Conservation (phyloP, 2,888 invertebrate genomes). For the Drosophila siamana region DNA sequence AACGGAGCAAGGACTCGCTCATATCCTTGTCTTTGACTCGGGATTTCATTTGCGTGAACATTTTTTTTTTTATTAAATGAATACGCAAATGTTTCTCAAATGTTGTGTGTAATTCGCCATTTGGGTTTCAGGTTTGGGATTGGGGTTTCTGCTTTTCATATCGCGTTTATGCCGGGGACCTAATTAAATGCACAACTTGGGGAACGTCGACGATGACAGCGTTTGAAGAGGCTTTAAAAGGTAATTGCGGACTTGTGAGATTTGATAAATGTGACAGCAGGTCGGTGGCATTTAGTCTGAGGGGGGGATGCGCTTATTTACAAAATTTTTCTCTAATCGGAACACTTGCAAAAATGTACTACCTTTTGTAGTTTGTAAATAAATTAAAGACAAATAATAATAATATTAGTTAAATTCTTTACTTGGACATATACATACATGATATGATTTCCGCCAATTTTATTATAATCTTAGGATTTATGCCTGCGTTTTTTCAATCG, state of each 20-base stretch:
- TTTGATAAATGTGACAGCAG: slow-evolving; percentile 11
- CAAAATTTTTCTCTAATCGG: not conserved
- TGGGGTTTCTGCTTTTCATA: slow-evolving; percentile 29
- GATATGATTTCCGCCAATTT: no score
- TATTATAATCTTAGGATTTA: no score
- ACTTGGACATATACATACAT: no score
- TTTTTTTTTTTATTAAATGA: slow-evolving; percentile 27
- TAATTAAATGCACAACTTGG: slow-evolving; percentile 66
- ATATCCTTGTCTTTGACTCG: slow-evolving; percentile 44
- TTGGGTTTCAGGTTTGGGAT: slow-evolving; percentile 50
- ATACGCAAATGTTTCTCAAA: slow-evolving; percentile 59
- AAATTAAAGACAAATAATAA: not conserved
- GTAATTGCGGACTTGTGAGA: slow-evolving; percentile 50
- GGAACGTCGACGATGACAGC: slow-evolving; percentile 32
- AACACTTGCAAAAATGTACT: no score
- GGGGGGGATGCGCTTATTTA: not conserved
- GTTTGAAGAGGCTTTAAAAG: slow-evolving; percentile 38
- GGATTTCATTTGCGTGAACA: slow-evolving; percentile 71
- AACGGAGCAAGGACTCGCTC: slow-evolving; percentile 20
- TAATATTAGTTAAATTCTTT: no score
- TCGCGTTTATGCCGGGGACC: slow-evolving; percentile 51
- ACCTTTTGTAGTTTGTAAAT: no score
- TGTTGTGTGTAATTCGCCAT: slow-evolving; percentile 71
- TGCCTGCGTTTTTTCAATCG: no score
- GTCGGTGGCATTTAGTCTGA: not conserved